Evolutionary conservation across 2,113 vertebrate species (phyloP).

Genomic region (Python bivittatus): DNA sequence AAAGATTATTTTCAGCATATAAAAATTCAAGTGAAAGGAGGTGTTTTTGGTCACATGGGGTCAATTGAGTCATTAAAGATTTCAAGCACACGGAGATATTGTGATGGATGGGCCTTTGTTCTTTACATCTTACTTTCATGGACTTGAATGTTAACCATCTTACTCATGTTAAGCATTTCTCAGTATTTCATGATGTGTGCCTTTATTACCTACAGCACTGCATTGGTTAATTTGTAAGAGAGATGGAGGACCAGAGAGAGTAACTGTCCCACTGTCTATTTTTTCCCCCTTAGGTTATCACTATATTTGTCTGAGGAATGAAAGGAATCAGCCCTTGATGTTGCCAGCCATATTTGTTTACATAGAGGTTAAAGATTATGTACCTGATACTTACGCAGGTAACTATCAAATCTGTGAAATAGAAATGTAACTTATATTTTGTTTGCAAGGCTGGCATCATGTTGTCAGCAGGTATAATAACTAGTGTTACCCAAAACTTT

Average conservation of each 20-base stretch:
- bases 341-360: slow-evolving; percentile 93
- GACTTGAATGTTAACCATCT: neutral
- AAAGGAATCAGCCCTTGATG: slow-evolving; percentile 91
- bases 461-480: neutral
- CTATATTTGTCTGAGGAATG: slow-evolving; percentile 92
- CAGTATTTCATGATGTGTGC: neutral
- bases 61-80: neutral
- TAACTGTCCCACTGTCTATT: slow-evolving; percentile 30
- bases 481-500: neutral
- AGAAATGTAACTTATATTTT: neutral
- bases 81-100: neutral
- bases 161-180: neutral
- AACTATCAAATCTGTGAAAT: slow-evolving; percentile 22
- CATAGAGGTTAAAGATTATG: slow-evolving; percentile 96
- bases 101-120: neutral
- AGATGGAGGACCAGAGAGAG: neutral
- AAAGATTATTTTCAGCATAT: neutral
- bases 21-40: neutral
- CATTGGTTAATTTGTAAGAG: neutral
- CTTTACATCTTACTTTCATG: neutral
- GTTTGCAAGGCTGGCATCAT: neutral
- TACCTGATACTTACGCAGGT: slow-evolving; percentile 97
- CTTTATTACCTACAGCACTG: neutral
- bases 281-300: slow-evolving; percentile 83
- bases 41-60: neutral